Percentiles rank a stretch among this genome's conserved stretches.
Evolutionary conservation across 2,113 vertebrate species (phyloP).

Genomic region (Loxodonta africana): DNA sequence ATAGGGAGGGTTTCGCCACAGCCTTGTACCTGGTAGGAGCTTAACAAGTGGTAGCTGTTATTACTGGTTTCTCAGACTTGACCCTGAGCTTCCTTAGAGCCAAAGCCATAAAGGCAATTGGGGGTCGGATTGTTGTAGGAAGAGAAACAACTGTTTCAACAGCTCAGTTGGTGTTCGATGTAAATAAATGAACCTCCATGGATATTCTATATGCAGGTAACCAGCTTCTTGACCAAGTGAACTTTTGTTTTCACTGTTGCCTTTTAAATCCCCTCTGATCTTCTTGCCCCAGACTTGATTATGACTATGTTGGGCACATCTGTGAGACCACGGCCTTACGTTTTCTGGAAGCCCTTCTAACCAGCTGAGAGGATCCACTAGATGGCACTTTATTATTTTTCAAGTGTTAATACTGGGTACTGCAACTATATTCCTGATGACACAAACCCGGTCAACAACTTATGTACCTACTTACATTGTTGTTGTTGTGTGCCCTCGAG

Average conservation of each 20-base stretch:
- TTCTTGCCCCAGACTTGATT: slow-evolving; percentile 6
- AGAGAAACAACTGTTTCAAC: neutral
- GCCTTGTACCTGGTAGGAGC: neutral
- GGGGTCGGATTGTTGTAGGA: neutral
- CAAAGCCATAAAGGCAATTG: neutral
- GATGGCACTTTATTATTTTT: neutral
- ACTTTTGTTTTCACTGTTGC: neutral
- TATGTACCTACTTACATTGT: neutral
- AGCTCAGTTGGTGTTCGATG: neutral
- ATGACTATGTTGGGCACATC: neutral
- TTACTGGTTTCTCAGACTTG: neutral
- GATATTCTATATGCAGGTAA: slow-evolving; percentile 35
- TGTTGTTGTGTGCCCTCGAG: neutral
- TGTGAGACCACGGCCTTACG: neutral
- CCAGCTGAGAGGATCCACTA: neutral
- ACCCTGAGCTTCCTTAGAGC: neutral
- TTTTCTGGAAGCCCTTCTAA: slow-evolving; percentile 10
- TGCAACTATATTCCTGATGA: too few relatives aligned
- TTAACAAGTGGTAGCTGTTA: neutral
- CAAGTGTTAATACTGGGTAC: neutral
- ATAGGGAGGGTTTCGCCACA: neutral
- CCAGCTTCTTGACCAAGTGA: neutral
- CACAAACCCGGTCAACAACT: neutral
- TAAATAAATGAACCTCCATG: slow-evolving; percentile 6
- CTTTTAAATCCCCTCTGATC: neutral